Base-by-base conservation (phyloP, 2,797 vertebrate genomes). In the Melanogrammus aeglefinus region DNA sequence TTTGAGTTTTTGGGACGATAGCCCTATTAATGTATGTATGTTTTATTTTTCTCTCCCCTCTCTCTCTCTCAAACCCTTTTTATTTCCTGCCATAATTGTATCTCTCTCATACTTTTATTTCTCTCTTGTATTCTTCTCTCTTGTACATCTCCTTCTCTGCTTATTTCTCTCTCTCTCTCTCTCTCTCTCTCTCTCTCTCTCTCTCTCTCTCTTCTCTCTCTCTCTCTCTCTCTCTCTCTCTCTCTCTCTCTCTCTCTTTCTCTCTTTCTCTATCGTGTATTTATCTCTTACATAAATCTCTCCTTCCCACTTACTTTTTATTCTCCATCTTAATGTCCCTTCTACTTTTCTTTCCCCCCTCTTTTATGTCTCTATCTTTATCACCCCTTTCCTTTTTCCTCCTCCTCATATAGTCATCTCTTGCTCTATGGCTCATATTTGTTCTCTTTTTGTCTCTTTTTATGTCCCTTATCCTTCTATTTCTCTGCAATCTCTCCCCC, bases 161-260 rank as follows among this genome's bases (percentile, higher is more conserved):
- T 33, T 33, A 33, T 33, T 33, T 33, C 3, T 33, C 31, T 33
- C 31, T 14, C 44, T 47, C 44, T 47, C 44, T 47, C 44, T 47
- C 44, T 47, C 44, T 47, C 12, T 47, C 44, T 29, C 29, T 29
- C 29, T 29, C 29, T 29, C 29, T 6, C 4, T 41, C 39, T 41
- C 39, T 51, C 44, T 51, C 44, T 3, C 13, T 16, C 44, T 51
- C 44, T 51, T 31, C 31, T 18, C 14, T 51, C 14, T 51, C 47
- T 18, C 47, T 18, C 13, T 51, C 47, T 51, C 47, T 51, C 47
- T 18, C 14, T 51, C 47, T 51, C 13, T 51, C 47, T 51, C 47
- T 51, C 18, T 47, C 31, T 75, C 31, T 75, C 29, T 75, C 16
- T 75, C 66, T 70, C 66, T 70, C n/a, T 70, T 6, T 75, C 21